Conservation (phyloP, 2,888 invertebrate genomes). For the Scelioninae gen. 2 region DNA sequence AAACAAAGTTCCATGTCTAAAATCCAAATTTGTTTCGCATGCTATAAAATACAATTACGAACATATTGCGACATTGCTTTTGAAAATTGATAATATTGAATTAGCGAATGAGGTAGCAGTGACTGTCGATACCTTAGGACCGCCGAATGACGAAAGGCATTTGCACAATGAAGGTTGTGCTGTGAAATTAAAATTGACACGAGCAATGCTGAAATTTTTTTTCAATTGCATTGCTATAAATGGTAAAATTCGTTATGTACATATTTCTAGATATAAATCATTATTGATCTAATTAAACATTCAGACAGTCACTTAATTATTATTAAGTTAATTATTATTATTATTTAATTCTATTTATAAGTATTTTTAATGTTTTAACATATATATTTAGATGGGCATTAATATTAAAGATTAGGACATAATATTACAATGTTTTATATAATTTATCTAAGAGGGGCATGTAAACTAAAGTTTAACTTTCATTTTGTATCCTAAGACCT, state of each 20-base stretch:
- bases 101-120: constrained; percentile 78
- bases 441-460: no score
- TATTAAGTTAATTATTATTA: no score
- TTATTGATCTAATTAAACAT: no score
- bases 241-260: constrained; percentile 74
- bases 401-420: no score
- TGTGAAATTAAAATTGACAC: constrained; percentile 79
- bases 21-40: constrained; percentile 75
- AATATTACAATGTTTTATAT: no score
- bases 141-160: constrained; percentile 78
- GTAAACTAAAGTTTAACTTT: no score
- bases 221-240: constrained; percentile 83
- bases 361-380: no score
- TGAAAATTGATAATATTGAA: constrained; percentile 71
- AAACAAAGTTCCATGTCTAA: constrained; percentile 75
- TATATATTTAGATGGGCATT: no score
- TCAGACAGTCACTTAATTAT: no score
- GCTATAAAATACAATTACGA: constrained; percentile 76
- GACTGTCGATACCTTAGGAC: constrained; percentile 81
- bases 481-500: no score
- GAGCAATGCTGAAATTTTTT: constrained; percentile 85
- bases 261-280: no score
- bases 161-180: constrained; percentile 81
- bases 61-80: constrained; percentile 74
- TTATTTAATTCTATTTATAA: no score